Evolutionary conservation across 2,888 invertebrate genomes (phyloP).

Genomic region (Chrysotoxum bicinctum): DNA sequence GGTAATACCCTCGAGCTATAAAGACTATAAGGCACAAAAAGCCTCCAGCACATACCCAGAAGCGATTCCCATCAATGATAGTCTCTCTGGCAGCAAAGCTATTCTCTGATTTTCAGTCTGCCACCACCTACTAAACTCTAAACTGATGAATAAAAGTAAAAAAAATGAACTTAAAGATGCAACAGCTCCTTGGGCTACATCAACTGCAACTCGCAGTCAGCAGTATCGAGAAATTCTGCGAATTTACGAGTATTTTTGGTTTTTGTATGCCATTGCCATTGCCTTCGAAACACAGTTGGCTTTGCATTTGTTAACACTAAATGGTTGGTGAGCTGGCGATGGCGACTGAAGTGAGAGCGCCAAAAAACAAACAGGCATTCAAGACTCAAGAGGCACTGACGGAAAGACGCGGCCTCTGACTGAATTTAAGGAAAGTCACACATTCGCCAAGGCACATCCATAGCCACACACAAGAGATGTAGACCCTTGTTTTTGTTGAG

Average conservation of each 20-base stretch:
- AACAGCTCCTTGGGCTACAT: slow-evolving; percentile 12
- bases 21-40: slow-evolving; percentile 10
- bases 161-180: slow-evolving; percentile 5
- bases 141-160: slow-evolving; percentile 24
- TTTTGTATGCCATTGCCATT: slow-evolving; percentile 48
- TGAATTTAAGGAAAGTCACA: slow-evolving; percentile 66
- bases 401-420: slow-evolving; percentile 14
- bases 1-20: not conserved
- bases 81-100: slow-evolving; percentile 44
- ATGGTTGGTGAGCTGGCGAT: slow-evolving; percentile 40
- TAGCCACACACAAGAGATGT: not conserved
- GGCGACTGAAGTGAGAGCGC: slow-evolving; percentile 42
- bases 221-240: slow-evolving; percentile 68
- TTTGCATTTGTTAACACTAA: slow-evolving; percentile 72
- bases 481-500: slow-evolving; percentile 26
- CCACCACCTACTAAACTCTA: slow-evolving; percentile 55
- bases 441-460: slow-evolving; percentile 27
- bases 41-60: slow-evolving; percentile 69
- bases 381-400: not conserved
- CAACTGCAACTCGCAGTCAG: slow-evolving; percentile 1
- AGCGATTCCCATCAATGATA: slow-evolving; percentile 73
- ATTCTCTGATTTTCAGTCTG: slow-evolving; percentile 65
- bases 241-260: slow-evolving; percentile 66
- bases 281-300: slow-evolving; percentile 28
- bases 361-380: slow-evolving; percentile 52